Evolutionary conservation across 2,113 vertebrate species (phyloP), one percentile per base, ranked within the genome.

Genomic region (Eptesicus fuscus): DNA sequence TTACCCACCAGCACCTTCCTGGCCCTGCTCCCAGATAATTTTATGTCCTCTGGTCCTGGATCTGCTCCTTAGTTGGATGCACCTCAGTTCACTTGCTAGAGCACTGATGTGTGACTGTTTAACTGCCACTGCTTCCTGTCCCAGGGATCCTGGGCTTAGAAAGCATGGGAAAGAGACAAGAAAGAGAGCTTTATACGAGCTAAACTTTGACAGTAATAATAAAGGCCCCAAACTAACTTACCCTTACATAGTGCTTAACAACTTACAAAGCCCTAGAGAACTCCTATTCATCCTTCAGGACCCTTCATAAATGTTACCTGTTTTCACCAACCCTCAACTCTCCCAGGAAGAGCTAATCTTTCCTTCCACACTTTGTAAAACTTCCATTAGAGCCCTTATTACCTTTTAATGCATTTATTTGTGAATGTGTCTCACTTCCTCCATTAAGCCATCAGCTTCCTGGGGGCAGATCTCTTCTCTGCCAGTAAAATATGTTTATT

Each of bases 211-310:
- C 76, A 80, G 65, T 63, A 89, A 67, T 89, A 93, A 91, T 53
- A 84, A 90, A 88, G 49, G 80, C 96, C 47, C 23, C 61, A 92
- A 80, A 96, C 87, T 69, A 90, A 90, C 53, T 84, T 89, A 79
- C 12, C 77, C 59, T 87, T 88, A 63, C 18, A 77, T 17, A 90
- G 73, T 73, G 40, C 84, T 93, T 82, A 51, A 90, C 76, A 76
- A 56, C 95, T 95, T 95, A 97, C 88, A 92, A 90, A 97, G 90
- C 95, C 91, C 88, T 82, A 85, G 92, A 93, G 96, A 83, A 95
- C 88, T 95, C 95, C 47, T 90, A 88, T 88, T 93, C 90, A 92
- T 90, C 84, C 96, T 93, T 92, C 69, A 95, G 88, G 88, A 93
- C 53, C 76, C 77, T 85, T 35, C 9, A 65, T 16, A 87, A 89